A percentile compares a stretch with the other conserved stretches of the same genome.
Evolutionary conservation across 1,140 invertebrate genomes (phyloP).

Genomic region (Panagrolaimus sp.): DNA sequence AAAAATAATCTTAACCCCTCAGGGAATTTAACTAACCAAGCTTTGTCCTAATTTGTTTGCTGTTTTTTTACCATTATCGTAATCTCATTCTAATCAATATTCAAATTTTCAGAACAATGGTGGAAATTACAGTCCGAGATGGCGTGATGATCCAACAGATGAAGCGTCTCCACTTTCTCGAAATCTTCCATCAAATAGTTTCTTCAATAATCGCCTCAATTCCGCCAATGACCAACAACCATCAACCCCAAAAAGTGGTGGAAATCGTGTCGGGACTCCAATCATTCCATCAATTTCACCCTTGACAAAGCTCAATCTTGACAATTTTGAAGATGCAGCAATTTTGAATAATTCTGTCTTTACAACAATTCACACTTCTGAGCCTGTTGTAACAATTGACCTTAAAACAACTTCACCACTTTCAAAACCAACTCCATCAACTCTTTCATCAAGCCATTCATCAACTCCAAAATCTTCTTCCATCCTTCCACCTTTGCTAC

Average conservation of each 20-base stretch:
- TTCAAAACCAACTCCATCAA: neutral
- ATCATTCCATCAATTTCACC: neutral
- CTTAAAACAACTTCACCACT: neutral
- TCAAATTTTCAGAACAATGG: neutral
- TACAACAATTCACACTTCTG: neutral
- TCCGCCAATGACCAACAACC: neutral
- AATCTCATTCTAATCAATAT: neutral
- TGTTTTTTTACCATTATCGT: neutral
- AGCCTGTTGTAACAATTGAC: neutral
- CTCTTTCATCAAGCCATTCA: neutral
- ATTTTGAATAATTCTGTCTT: neutral
- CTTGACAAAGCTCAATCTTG: too few species aligned
- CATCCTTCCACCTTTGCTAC: neutral
- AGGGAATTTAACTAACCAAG: too few species aligned
- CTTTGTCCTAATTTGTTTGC: neutral
- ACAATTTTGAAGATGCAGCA: too few species aligned
- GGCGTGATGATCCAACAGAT: constrained; percentile 25
- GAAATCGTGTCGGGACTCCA: neutral
- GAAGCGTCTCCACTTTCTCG: constrained; percentile 8
- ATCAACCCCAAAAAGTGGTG: neutral
- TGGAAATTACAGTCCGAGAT: constrained; percentile 23
- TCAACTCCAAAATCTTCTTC: neutral
- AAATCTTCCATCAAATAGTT: neutral
- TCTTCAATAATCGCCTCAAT: neutral
- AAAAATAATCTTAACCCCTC: too few species aligned